Conservation (phyloP, 2,888 invertebrate genomes). For the Eretmocerus hayati region DNA sequence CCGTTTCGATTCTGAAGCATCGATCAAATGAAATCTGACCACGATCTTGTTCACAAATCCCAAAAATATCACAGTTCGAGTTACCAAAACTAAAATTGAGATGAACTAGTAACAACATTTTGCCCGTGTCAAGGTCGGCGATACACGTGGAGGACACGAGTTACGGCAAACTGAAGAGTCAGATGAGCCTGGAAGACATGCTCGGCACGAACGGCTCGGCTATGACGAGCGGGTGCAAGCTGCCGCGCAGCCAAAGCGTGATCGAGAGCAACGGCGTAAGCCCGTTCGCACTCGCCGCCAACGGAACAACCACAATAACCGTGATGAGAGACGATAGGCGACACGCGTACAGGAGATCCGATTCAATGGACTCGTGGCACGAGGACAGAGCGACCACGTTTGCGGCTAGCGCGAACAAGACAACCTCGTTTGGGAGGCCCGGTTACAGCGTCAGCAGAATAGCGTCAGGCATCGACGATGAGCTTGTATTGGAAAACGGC, state of each 20-base stretch:
- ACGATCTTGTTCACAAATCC: too few species aligned
- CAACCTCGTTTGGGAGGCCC: too few species aligned
- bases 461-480: slow-evolving; percentile 21
- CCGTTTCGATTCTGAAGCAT: not conserved
- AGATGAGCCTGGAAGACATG: slow-evolving; percentile 41
- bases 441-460: slow-evolving; percentile 17
- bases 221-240: slow-evolving; percentile 9
- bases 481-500: not conserved
- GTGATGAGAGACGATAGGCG: slow-evolving; percentile 27
- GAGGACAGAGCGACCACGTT: slow-evolving; percentile 6
- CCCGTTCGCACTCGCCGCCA: not conserved
- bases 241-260: too few species aligned
- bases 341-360: slow-evolving; percentile 29
- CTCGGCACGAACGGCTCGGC: slow-evolving; percentile 24
- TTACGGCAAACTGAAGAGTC: slow-evolving; percentile 33
- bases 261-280: slow-evolving; percentile 15
- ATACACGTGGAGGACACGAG: slow-evolving; percentile 37
- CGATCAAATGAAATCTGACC: not conserved
- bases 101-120: too few species aligned
- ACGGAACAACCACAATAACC: slow-evolving; percentile 5
- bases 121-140: too few species aligned
- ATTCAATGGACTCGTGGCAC: slow-evolving; percentile 35
- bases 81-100: too few species aligned
- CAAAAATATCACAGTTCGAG: too few species aligned
- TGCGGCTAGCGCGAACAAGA: too few species aligned